Conservation (phyloP, 2,888 invertebrate genomes). For the Cephus sareptanus region DNA sequence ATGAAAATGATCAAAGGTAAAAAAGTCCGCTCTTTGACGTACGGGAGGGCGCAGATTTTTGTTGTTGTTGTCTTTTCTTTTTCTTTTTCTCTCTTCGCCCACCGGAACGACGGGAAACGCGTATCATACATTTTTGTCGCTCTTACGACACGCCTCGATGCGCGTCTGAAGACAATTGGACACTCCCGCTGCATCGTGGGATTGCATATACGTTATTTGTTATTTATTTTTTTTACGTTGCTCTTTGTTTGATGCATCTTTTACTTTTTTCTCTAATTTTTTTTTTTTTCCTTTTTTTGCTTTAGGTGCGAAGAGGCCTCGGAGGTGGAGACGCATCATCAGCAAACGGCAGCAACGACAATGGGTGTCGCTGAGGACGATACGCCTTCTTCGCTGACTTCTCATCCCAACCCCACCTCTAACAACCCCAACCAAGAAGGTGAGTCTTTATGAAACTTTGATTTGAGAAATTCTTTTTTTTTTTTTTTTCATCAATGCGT, state of each 20-base stretch:
- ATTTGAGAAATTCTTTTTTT: background rate
- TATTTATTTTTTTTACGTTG: background rate
- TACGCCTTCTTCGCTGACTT: slow-evolving; percentile 59
- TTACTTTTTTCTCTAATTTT: background rate
- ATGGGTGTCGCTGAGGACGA: slow-evolving; percentile 64
- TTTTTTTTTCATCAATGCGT: no score
- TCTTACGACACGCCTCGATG: no score
- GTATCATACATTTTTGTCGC: background rate
- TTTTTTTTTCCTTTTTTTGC: background rate
- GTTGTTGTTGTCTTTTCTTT: background rate
- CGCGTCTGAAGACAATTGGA: background rate
- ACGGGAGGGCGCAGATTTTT: background rate
- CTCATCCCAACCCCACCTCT: slow-evolving; percentile 55
- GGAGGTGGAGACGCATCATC: slow-evolving; percentile 62
- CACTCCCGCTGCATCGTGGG: no score
- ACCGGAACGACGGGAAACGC: background rate
- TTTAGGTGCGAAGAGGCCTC: slow-evolving; percentile 61
- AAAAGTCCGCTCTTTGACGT: slow-evolving; percentile 7
- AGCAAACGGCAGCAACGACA: slow-evolving; percentile 57
- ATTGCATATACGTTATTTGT: background rate
- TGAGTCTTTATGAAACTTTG: slow-evolving; percentile 25
- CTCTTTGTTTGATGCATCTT: background rate
- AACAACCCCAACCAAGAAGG: slow-evolving; percentile 60
- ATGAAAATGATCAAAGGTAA: slow-evolving; percentile 29
- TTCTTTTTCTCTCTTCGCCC: no score